These are phyloP conservation scores for Augochlora pura DNA, from an alignment of 1,140 invertebrate genomes.

Conservation along the genomic window DNA sequence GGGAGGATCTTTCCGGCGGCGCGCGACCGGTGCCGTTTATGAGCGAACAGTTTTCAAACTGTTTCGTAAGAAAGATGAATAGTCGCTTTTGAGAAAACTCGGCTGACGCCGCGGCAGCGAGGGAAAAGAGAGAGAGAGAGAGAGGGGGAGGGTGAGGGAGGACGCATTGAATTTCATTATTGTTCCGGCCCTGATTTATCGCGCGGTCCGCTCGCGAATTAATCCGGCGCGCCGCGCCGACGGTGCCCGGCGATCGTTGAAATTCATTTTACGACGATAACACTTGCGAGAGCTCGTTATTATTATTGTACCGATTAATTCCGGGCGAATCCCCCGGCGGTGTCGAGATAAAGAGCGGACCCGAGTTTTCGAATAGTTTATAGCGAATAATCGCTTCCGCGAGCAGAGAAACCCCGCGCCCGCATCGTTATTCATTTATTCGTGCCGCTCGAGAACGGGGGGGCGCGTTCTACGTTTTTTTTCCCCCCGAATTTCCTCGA, in stretches of 20 bases:
- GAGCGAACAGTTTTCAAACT: conserved; percentile 62
- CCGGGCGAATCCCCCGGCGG: too few relatives aligned
- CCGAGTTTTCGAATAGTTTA: too few relatives aligned
- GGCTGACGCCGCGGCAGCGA: conserved; percentile 39
- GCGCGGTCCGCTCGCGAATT: conserved; percentile 21
- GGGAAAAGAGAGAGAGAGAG: too few relatives aligned
- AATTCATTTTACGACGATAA: conserved; percentile 9
- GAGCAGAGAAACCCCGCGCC: too few relatives aligned
- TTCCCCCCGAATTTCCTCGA: too few relatives aligned
- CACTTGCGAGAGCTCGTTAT: background rate
- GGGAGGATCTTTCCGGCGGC: conserved; percentile 32
- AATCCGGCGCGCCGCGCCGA: background rate
- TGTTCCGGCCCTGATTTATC: conserved; percentile 55
- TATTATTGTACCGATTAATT: too few relatives aligned
- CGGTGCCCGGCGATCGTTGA: background rate
- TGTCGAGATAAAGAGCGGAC: too few relatives aligned
- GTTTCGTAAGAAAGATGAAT: conserved; percentile 65
- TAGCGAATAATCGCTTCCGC: too few relatives aligned
- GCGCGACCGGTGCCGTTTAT: conserved; percentile 54
- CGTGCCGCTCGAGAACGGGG: too few relatives aligned
- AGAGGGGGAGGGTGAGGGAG: too few relatives aligned
- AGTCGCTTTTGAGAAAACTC: conserved; percentile 61
- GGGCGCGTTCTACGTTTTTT: too few relatives aligned
- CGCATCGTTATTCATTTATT: too few relatives aligned
- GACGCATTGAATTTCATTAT: conserved; percentile 62